Conservation (phyloP, 2,888 invertebrate species). For the Tridacna crocea region DNA sequence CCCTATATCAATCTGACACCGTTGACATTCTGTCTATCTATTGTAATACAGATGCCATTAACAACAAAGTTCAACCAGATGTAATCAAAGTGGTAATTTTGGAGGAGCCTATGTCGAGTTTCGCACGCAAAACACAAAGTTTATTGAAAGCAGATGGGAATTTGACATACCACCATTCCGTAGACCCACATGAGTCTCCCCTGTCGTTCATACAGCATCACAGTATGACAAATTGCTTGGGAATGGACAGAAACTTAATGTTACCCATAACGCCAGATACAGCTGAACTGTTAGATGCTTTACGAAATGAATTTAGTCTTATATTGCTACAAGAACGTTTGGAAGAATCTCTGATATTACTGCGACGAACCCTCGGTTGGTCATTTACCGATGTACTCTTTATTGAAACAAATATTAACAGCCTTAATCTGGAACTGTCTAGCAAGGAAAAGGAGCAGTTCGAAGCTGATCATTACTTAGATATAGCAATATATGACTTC, state of each 20-base stretch:
- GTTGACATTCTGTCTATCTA: too few species aligned
- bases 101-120: too few species aligned
- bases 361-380: constrained; percentile 21
- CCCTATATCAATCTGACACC: too few species aligned
- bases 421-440: not conserved
- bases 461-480: not conserved
- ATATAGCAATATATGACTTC: constrained; percentile 9
- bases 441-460: not conserved
- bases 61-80: too few species aligned
- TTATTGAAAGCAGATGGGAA: too few species aligned
- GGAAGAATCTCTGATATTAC: constrained; percentile 20
- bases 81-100: too few species aligned
- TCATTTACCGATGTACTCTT: constrained; percentile 13
- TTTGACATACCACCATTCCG: too few species aligned
- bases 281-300: not conserved
- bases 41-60: too few species aligned
- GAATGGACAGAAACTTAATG: not conserved
- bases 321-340: constrained; percentile 17
- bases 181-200: too few species aligned
- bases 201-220: too few species aligned
- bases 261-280: not conserved
- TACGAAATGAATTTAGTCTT: not conserved
- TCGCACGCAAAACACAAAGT: too few species aligned
- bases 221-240: not conserved
- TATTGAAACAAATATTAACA: not conserved